Evolutionary conservation across 2,888 invertebrate species (phyloP), one percentile per base, ranked within the genome.

Genomic region (Tipula unca): DNA sequence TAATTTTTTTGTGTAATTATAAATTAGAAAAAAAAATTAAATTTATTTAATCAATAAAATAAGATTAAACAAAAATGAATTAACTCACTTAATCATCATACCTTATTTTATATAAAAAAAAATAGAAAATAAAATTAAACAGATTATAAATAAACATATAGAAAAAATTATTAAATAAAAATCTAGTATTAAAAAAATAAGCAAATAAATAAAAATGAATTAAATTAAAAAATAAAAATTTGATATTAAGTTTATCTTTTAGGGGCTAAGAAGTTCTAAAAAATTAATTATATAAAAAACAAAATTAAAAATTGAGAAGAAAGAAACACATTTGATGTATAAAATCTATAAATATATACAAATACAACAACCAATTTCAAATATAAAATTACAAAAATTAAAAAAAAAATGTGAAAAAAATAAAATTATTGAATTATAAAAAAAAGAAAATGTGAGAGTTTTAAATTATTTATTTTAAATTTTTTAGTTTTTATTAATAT

Each of bases 211-310:
- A 85, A 14, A 85, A 85, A 48, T 36, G n/a, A 85, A 48, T 42
- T 42, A 85, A 85, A 29, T 14, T 54, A 85, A 32, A 85, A 29
- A 48, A 42, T 25, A 42, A 39, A 42, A 29, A 29, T 48, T 48
- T 29, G 29, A 36, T 54, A 29, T 85, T 85, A 48, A 36, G 54
- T 54, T 48, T 54, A 54, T 85, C 54, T 54, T 85, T 39, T 85
- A 36, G 84, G 32, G 84, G 84, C 84, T 36, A 84, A 84, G 84
- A 84, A 84, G 32, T 84, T 36, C 36, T 84, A 35, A 84, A 84
- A 32, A 32, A 82, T 84, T 84, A 84, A 84, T 39, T 36, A 84
- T 83, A 32, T 83, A 84, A 84, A 35, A 36, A 36, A 84, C 84
- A 84, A 35, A 36, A 84, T 25, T 20, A 20, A 36, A 20, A 35